Percentiles rank a stretch among this genome's conserved stretches.
phyloP scores from a whole-genome alignment of 2,888 invertebrate species.

The Hermodice carunculata region DNA sequence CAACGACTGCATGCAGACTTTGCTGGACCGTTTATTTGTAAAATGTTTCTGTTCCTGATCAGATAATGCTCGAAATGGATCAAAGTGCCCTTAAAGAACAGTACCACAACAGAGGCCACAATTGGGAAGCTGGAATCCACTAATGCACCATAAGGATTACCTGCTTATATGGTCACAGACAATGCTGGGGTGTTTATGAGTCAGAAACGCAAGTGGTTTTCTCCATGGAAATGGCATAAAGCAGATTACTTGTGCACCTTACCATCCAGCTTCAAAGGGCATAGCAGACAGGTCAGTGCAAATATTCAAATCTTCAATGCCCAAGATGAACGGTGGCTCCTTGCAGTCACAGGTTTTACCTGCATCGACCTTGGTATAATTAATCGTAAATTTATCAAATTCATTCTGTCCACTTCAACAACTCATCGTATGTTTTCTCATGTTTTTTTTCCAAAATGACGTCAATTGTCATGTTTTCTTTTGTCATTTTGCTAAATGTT shows the following conservation, averaged over 20 bases:
- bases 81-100: slow-evolving; percentile 29
- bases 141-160: slow-evolving; percentile 39
- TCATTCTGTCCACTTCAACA: too few relatives aligned
- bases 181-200: slow-evolving; percentile 47
- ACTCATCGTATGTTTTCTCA: too few relatives aligned
- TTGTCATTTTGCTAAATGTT: too few relatives aligned
- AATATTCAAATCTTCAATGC: not conserved
- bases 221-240: slow-evolving; percentile 32
- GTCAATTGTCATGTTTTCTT: too few relatives aligned
- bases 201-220: slow-evolving; percentile 36
- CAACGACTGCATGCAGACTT: slow-evolving; percentile 47
- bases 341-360: not conserved
- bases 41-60: slow-evolving; percentile 40
- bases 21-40: slow-evolving; percentile 41
- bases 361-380: too few relatives aligned
- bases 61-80: slow-evolving; percentile 47
- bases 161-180: slow-evolving; percentile 40
- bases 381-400: too few relatives aligned
- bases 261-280: slow-evolving; percentile 8
- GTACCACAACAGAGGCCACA: slow-evolving; percentile 34
- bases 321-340: not conserved
- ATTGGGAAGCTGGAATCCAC: slow-evolving; percentile 29
- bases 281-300: not conserved
- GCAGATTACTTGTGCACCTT: slow-evolving; percentile 15
- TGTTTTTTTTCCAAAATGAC: too few relatives aligned